These are phyloP conservation scores for Macaria liturata DNA, from an alignment of 2,888 invertebrate genomes.

Conservation along the genomic window DNA sequence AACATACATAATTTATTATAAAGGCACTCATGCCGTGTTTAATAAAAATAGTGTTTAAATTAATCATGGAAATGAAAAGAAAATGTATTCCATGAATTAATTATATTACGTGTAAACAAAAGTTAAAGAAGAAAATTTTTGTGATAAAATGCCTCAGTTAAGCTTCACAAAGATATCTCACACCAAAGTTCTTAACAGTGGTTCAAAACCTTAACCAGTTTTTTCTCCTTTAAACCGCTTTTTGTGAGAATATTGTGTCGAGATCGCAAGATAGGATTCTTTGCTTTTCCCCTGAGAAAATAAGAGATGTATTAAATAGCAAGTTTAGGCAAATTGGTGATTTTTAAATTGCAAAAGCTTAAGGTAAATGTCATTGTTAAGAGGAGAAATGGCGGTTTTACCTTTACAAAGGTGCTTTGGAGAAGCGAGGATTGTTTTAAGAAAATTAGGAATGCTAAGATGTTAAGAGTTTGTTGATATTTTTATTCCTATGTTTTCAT, in stretches of 20 bases:
- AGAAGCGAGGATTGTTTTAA: conserved; percentile 20
- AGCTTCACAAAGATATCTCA: too few species aligned
- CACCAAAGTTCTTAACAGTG: not conserved
- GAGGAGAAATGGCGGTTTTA: conserved; percentile 28
- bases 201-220: conserved; percentile 52
- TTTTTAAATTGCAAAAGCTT: conserved; percentile 31
- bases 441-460: conserved; percentile 5
- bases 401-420: conserved; percentile 16
- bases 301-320: conserved; percentile 35
- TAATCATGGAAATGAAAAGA: too few species aligned
- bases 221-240: conserved; percentile 67
- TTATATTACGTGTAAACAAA: too few species aligned
- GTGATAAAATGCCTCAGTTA: too few species aligned
- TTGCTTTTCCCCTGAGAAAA: conserved; percentile 35
- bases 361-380: conserved; percentile 28
- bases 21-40: too few species aligned
- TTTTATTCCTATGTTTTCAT: too few species aligned
- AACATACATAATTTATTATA: too few species aligned
- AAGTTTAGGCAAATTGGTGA: conserved; percentile 37
- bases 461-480: not conserved
- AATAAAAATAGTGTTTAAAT: too few species aligned
- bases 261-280: conserved; percentile 41
- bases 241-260: conserved; percentile 50
- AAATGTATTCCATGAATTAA: too few species aligned
- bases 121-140: too few species aligned